Percentiles rank a stretch among this genome's conserved stretches.
These are phyloP conservation scores for Theretra japonica DNA, from an alignment of 2,888 invertebrate genomes.

Conservation along the genomic window DNA sequence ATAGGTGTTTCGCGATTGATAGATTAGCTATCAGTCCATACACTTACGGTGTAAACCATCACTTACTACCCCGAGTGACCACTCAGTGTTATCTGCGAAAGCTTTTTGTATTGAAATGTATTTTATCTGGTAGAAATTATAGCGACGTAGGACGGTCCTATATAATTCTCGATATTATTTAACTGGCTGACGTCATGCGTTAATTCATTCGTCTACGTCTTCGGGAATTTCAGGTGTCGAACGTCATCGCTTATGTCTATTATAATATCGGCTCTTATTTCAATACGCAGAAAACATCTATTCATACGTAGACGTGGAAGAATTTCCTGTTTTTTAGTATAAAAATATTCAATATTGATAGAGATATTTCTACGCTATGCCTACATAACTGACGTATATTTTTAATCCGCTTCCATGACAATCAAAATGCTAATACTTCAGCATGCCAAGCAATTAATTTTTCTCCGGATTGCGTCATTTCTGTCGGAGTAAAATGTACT, in stretches of 20 bases:
- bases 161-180: background rate
- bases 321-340: background rate
- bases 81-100: conserved; percentile 29
- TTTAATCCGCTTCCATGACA: background rate
- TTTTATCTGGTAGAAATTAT: conserved; percentile 15
- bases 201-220: conserved; percentile 10
- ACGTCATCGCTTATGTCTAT: background rate
- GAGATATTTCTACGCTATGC: background rate
- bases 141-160: conserved; percentile 3
- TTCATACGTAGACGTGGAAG: background rate
- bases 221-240: conserved; percentile 5
- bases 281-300: background rate
- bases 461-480: background rate
- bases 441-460: conserved; percentile 1
- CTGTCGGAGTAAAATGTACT: background rate
- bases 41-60: conserved; percentile 2
- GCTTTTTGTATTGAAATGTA: conserved; percentile 31
- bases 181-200: conserved; percentile 23
- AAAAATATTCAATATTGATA: background rate
- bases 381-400: background rate
- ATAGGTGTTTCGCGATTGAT: conserved; percentile 6
- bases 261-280: conserved; percentile 3
- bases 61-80: conserved; percentile 22
- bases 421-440: conserved; percentile 10
- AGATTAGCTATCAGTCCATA: conserved; percentile 10